These are phyloP conservation scores for Sphecodes monilicornis DNA, from an alignment of 2,888 invertebrate species.

Conservation along the genomic window DNA sequence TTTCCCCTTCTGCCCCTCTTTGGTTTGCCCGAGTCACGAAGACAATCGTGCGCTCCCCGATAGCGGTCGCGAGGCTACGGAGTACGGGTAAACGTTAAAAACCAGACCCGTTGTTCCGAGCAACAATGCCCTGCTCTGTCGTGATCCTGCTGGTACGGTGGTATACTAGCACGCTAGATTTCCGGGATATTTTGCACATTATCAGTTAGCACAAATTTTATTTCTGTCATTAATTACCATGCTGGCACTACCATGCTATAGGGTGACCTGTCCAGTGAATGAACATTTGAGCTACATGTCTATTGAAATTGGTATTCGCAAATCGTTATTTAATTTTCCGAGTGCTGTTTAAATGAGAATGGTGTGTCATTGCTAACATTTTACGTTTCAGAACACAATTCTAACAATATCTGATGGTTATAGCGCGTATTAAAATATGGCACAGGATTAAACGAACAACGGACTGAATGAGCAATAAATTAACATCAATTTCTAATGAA, in stretches of 20 bases:
- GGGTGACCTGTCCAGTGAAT: background rate
- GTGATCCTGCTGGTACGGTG: background rate
- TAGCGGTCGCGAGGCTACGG: background rate
- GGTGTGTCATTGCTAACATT: too few relatives aligned
- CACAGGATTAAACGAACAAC: too few relatives aligned
- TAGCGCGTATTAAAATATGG: too few relatives aligned
- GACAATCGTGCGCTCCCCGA: constrained; percentile 15
- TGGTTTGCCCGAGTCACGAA: background rate
- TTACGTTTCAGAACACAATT: too few relatives aligned
- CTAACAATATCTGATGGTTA: too few relatives aligned
- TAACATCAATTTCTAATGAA: too few relatives aligned
- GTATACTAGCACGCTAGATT: background rate
- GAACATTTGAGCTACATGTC: too few relatives aligned
- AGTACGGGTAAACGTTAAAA: background rate
- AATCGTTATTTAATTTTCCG: too few relatives aligned
- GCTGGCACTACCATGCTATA: background rate
- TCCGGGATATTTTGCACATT: background rate
- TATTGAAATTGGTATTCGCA: too few relatives aligned
- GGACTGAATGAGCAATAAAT: too few relatives aligned
- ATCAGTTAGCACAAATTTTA: constrained; percentile 2
- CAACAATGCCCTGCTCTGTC: background rate
- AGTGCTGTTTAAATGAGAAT: too few relatives aligned
- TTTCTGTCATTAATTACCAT: background rate
- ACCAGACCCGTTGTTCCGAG: background rate
- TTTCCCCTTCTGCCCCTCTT: background rate